These are phyloP conservation scores for Metaphire vulgaris DNA, from an alignment of 1,140 invertebrate species.

Conservation along the genomic window DNA sequence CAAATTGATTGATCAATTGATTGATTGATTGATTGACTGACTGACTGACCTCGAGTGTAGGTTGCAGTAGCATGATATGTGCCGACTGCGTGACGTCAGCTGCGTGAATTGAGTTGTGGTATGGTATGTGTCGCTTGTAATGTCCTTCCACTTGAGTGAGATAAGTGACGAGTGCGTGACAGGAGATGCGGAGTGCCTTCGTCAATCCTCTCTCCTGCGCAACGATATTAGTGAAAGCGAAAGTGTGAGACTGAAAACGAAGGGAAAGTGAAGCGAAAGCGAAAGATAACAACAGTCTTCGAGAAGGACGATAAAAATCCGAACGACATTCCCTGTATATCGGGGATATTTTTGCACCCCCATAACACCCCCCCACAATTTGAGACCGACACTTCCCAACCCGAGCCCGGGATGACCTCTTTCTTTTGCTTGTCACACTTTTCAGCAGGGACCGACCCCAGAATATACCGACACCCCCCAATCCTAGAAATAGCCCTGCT, in stretches of 20 bases:
- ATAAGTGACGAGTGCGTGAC: constrained; percentile 88
- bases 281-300: not conserved
- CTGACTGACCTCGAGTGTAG: constrained; percentile 73
- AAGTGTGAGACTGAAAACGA: too few species aligned
- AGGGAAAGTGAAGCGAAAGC: too few species aligned
- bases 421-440: too few species aligned
- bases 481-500: too few species aligned
- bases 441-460: too few species aligned
- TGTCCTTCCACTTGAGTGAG: constrained; percentile 96
- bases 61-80: constrained; percentile 64
- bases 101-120: constrained; percentile 56
- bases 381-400: too few species aligned
- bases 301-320: not conserved
- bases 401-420: too few species aligned
- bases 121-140: constrained; percentile 63
- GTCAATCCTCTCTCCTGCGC: constrained; percentile 78
- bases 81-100: constrained; percentile 57
- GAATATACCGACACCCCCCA: too few species aligned
- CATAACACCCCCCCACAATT: too few species aligned
- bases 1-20: not conserved
- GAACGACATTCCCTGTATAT: not conserved
- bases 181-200: constrained; percentile 87
- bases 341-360: not conserved
- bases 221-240: not conserved
- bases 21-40: not conserved